Percentiles rank a stretch among this genome's conserved stretches.
Conservation (phyloP, 30 jellyfish, hydroid and myxozoan species). For the Pseudorhiza aurosa region DNA sequence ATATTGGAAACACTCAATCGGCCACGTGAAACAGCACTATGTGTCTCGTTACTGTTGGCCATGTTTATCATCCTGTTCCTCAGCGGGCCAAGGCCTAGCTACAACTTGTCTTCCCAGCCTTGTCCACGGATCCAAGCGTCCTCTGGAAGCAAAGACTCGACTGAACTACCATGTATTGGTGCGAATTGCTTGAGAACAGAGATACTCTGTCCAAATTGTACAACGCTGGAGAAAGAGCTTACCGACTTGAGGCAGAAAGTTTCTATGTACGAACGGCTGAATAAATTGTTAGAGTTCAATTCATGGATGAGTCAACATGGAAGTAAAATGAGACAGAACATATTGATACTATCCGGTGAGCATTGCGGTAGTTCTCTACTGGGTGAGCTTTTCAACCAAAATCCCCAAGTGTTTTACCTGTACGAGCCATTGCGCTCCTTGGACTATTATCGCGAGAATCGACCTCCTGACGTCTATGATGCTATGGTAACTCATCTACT, state of each 20-base stretch:
- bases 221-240: constrained; percentile 75
- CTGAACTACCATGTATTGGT: constrained; percentile 34
- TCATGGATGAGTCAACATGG: constrained; percentile 99
- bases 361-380: constrained; percentile 98
- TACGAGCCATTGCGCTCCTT: constrained; percentile 94
- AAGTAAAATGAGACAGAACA: constrained; percentile 95
- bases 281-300: constrained; percentile 92
- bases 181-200: constrained; percentile 57
- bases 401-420: constrained; percentile 96
- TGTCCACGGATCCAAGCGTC: constrained; percentile 30
- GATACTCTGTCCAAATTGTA: constrained; percentile 62
- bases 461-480: constrained; percentile 99
- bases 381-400: constrained; percentile 96
- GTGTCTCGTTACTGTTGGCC: constrained; percentile 81
- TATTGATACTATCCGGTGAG: constrained; percentile 91
- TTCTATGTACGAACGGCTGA: constrained; percentile 96
- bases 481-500: constrained; percentile 97
- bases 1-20: constrained; percentile 46
- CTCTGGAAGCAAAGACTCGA: constrained; percentile 13
- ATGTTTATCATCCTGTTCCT: constrained; percentile 74
- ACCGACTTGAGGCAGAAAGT: constrained; percentile 96
- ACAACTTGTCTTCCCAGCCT: constrained; percentile 23
- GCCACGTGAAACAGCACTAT: constrained; percentile 87
- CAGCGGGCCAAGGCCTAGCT: constrained; percentile 73
- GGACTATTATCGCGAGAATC: constrained; percentile 92